Evolutionary conservation across 1,140 invertebrate genomes (phyloP), one percentile per base, ranked within the genome.

Genomic region (Sipha flava): DNA sequence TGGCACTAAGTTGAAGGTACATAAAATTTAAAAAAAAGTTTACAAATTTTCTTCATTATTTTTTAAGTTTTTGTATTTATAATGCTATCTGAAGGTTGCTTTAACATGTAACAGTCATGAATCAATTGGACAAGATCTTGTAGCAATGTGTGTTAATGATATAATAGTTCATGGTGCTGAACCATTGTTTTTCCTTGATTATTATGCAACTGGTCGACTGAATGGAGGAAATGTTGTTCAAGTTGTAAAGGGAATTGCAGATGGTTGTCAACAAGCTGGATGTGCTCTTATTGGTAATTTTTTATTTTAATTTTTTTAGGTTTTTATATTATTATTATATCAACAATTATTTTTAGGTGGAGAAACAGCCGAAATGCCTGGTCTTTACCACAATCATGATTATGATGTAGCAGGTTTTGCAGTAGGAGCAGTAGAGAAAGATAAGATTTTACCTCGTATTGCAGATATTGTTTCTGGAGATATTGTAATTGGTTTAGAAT

Each of bases 121-220:
- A 81, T 93, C 92, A 0, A 90, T 99, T 79, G 98, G 97, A 1
- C 93, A 96, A 83, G 98, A 99, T 87, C 88, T 99, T 43, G 97
- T 99, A 12, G 97, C 97, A 12, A 98, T 98, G 95, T 97, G 95
- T 85, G 96, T 97, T 3, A 99, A 99, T 87, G 97, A 99, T 86
- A 91, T 99, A 64, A 86, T 99, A 26, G 95, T 94, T 52, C 92
- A 97, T 82, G 96, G 96, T 26, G 97, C 97, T 0, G 94, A 96
- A 84, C 96, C 97, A 0, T 87, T 99, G 59, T 97, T 95, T 79
- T 99, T 99, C 85, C 86, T 99, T 1, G 97, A 99, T 87, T 99
- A 99, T 86, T 98, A 96, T 86, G 95, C 97, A 14, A 95, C 94
- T 85, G 94, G 96, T 4, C 88, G 91, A 81, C 87, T 99, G 57